These are phyloP conservation scores for Polietes domitor DNA, from an alignment of 2,888 invertebrate genomes.

Conservation along the genomic window DNA sequence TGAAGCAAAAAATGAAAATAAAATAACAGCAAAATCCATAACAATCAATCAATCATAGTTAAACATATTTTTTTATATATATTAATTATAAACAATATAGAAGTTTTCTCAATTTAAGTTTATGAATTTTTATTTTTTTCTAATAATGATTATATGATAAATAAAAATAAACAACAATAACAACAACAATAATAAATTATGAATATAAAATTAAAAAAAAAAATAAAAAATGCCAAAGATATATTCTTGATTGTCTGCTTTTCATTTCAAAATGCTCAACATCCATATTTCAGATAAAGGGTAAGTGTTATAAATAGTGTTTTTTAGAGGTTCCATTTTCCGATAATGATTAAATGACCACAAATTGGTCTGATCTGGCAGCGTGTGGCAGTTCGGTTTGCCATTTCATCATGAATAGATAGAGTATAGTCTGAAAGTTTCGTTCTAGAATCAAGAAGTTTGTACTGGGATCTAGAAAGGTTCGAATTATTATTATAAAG, in stretches of 20 bases:
- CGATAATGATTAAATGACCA: no score
- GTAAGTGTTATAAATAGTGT: no score
- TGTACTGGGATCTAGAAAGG: no score
- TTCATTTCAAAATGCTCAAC: no score
- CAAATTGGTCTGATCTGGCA: no score
- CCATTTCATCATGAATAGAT: no score
- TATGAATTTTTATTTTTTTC: slow-evolving; percentile 57
- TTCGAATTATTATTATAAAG: no score
- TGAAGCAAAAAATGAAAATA: neutral
- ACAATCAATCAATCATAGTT: slow-evolving; percentile 60
- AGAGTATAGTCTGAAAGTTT: no score
- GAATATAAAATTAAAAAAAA: slow-evolving; percentile 58
- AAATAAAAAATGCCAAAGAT: slow-evolving; percentile 65
- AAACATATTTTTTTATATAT: slow-evolving; percentile 65
- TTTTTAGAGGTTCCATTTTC: no score
- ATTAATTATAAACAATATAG: slow-evolving; percentile 43
- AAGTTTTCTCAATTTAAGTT: slow-evolving; percentile 50
- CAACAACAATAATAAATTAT: slow-evolving; percentile 56
- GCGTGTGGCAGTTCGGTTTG: no score
- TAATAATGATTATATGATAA: slow-evolving; percentile 51
- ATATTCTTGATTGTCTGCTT: slow-evolving; percentile 58
- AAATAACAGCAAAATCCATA: slow-evolving; percentile 40
- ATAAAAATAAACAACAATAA: slow-evolving; percentile 34
- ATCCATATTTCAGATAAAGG: no score
- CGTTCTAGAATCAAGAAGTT: no score